These are phyloP conservation scores for Pardosa pseudoannulata DNA, from an alignment of 2,888 invertebrate genomes.

Conservation along the genomic window DNA sequence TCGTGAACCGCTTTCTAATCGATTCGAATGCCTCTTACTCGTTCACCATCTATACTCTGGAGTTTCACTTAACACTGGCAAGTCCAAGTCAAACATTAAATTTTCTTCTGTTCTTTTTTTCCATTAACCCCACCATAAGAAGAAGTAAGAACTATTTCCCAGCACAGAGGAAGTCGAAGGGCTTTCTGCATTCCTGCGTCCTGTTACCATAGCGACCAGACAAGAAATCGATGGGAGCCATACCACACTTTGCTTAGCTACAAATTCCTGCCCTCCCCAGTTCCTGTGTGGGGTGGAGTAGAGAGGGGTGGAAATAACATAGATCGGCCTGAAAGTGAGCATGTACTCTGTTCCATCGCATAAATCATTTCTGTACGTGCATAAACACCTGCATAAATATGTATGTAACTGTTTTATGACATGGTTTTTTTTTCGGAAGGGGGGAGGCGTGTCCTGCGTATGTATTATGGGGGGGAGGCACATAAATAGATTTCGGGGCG, in stretches of 20 bases:
- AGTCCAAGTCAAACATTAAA: background rate
- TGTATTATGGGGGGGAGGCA: no score
- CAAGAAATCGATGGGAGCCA: slow-evolving; percentile 3
- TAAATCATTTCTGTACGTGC: background rate
- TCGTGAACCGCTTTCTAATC: background rate
- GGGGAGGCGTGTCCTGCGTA: no score
- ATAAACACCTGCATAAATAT: slow-evolving; percentile 12
- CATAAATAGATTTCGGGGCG: background rate
- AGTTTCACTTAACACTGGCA: background rate
- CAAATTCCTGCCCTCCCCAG: slow-evolving; percentile 2
- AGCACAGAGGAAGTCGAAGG: background rate
- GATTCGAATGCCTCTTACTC: background rate
- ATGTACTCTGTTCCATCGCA: background rate
- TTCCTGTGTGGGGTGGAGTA: background rate
- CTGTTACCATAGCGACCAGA: background rate
- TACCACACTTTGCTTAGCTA: slow-evolving; percentile 10
- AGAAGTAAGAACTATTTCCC: slow-evolving; percentile 8
- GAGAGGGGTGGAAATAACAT: background rate
- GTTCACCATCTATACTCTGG: background rate
- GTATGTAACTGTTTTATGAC: background rate
- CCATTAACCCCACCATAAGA: background rate
- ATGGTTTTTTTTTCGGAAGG: no score
- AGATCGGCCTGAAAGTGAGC: background rate
- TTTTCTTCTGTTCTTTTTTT: background rate
- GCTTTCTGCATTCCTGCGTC: slow-evolving; percentile 6